Conservation (phyloP, 2,888 invertebrate genomes). For the Lasiommata megera region DNA sequence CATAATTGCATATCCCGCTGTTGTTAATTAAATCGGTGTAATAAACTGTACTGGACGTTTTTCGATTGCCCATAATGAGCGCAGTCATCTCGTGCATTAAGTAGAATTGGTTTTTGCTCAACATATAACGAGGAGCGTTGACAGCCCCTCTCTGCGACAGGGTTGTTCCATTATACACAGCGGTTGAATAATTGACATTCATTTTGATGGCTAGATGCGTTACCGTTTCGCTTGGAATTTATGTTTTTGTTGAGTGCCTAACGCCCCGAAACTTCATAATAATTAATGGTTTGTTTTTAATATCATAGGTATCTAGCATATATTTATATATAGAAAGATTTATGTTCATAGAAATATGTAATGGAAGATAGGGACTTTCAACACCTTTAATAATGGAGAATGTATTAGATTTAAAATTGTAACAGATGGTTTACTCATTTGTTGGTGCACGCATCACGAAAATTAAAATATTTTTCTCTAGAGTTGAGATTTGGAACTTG, state of each 20-base stretch:
- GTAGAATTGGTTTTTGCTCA: slow-evolving; percentile 54
- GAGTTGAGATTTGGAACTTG: too few species aligned
- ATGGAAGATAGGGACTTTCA: too few species aligned
- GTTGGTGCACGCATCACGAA: too few species aligned
- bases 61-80: slow-evolving; percentile 16
- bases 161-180: slow-evolving; percentile 77
- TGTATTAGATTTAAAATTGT: too few species aligned
- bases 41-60: background rate
- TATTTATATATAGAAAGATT: background rate
- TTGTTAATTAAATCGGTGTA: background rate
- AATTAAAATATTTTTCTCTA: too few species aligned
- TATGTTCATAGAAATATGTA: too few species aligned
- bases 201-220: slow-evolving; percentile 9
- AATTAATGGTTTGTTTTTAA: background rate
- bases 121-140: slow-evolving; percentile 57
- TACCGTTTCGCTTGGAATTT: slow-evolving; percentile 14
- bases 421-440: too few species aligned
- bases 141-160: slow-evolving; percentile 73
- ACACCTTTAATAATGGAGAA: too few species aligned
- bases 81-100: slow-evolving; percentile 26
- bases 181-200: slow-evolving; percentile 68
- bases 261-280: background rate
- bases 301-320: background rate
- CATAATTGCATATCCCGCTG: background rate
- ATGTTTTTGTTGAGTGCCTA: slow-evolving; percentile 9